Conservation (phyloP, 2,888 invertebrate genomes). For the Hirudinaria manillensis region DNA sequence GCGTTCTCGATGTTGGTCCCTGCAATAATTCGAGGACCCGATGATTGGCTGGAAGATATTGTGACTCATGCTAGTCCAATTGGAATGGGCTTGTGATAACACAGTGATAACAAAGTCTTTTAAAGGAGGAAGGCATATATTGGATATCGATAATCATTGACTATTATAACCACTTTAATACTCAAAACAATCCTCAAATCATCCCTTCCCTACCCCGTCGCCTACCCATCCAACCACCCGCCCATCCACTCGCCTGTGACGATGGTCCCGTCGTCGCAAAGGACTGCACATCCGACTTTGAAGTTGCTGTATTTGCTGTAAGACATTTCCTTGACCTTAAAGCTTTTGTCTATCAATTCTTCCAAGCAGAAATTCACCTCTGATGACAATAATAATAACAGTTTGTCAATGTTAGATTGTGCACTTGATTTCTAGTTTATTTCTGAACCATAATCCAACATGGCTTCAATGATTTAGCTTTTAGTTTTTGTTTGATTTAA, state of each 20-base stretch:
- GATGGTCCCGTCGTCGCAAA: conserved; percentile 38
- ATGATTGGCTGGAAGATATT: not conserved
- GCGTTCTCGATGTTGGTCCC: conserved; percentile 88
- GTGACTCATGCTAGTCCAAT: too few relatives aligned
- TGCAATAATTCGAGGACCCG: not conserved
- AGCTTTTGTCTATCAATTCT: conserved; percentile 32
- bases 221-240: not conserved
- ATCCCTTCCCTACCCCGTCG: too few relatives aligned
- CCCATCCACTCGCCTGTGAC: conserved; percentile 31
- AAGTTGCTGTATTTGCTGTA: conserved; percentile 43
- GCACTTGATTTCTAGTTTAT: too few relatives aligned
- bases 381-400: too few relatives aligned
- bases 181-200: too few relatives aligned
- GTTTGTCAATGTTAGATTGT: too few relatives aligned
- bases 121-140: not conserved
- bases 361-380: not conserved
- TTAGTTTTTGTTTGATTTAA: too few relatives aligned
- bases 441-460: too few relatives aligned
- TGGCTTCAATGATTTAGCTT: too few relatives aligned
- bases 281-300: conserved; percentile 42
- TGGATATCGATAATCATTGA: too few relatives aligned
- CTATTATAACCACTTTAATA: too few relatives aligned
- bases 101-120: not conserved
- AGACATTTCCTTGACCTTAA: conserved; percentile 39
- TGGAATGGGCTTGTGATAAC: too few relatives aligned